Conservation (phyloP, 2,797 vertebrate genomes). For the Botia kubotai region DNA sequence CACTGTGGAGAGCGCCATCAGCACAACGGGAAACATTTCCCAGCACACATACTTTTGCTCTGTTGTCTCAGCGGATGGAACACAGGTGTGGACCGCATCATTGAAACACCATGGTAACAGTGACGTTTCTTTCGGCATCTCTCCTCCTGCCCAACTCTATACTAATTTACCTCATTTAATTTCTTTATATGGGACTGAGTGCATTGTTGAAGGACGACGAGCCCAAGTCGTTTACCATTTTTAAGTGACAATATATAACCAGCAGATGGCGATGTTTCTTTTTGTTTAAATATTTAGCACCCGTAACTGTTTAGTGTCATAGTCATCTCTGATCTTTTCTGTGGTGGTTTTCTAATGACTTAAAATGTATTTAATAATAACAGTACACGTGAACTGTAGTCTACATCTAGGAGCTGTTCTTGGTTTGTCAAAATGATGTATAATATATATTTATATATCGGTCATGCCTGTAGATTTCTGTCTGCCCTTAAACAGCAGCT, state of each 20-base stretch:
- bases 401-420: not conserved
- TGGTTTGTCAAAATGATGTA: not conserved
- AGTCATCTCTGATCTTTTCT: not conserved
- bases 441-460: not conserved
- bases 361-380: not conserved
- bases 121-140: too few relatives aligned
- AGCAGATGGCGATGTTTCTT: conserved; percentile 13
- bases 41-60: conserved; percentile 77
- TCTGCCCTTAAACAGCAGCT: not conserved
- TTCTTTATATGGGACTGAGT: too few relatives aligned
- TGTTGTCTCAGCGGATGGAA: conserved; percentile 74
- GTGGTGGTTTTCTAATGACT: not conserved
- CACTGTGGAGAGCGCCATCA: conserved; percentile 74
- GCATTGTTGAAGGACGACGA: too few relatives aligned
- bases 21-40: conserved; percentile 69
- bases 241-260: not conserved
- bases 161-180: too few relatives aligned
- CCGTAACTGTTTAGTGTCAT: not conserved
- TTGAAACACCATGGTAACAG: conserved; percentile 75
- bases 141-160: too few relatives aligned
- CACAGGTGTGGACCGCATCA: conserved; percentile 78
- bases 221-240: too few relatives aligned
- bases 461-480: not conserved
- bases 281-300: not conserved
- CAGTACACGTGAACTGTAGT: not conserved